Evolutionary conservation across 2,113 vertebrate species (phyloP).

Genomic region (Hyperopisus bebe): DNA sequence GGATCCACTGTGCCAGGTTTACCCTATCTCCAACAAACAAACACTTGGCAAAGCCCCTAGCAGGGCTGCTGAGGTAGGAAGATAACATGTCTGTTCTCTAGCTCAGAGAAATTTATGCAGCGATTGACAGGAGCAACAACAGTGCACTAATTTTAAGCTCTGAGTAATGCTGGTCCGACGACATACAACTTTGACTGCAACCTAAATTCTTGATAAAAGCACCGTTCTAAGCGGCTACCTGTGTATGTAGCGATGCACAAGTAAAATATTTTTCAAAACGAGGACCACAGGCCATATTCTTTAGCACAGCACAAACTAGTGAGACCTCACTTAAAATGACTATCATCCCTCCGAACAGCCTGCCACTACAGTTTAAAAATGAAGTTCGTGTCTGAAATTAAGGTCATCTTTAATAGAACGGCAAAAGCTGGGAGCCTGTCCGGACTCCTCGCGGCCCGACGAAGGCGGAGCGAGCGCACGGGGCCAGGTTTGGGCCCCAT

Average conservation of each 20-base stretch:
- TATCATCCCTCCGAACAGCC: not conserved
- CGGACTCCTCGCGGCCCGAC: not conserved
- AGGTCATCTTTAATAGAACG: not conserved
- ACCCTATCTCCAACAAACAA: conserved; percentile 26
- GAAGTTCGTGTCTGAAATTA: not conserved
- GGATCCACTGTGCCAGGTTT: conserved; percentile 26
- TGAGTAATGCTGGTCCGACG: conserved; percentile 50
- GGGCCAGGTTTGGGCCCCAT: not conserved
- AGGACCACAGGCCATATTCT: not conserved
- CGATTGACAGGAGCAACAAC: conserved; percentile 48
- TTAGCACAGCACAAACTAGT: not conserved
- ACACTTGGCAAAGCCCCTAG: conserved; percentile 10
- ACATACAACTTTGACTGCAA: conserved; percentile 23
- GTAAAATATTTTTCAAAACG: not conserved
- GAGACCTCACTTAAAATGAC: not conserved
- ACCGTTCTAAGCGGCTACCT: not conserved
- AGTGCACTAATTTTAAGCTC: conserved; percentile 51
- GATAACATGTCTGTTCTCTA: conserved; percentile 26
- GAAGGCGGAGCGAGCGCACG: not conserved
- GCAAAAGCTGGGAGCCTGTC: not conserved
- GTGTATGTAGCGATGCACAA: not conserved
- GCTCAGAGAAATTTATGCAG: conserved; percentile 41
- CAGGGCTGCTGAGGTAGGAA: conserved; percentile 30
- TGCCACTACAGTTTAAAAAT: not conserved
- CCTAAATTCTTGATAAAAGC: not conserved